A percentile compares a stretch with the other conserved stretches of the same genome.
These are phyloP conservation scores for Sceloporus undulatus DNA, from an alignment of 2,113 vertebrate genomes.

Conservation along the genomic window DNA sequence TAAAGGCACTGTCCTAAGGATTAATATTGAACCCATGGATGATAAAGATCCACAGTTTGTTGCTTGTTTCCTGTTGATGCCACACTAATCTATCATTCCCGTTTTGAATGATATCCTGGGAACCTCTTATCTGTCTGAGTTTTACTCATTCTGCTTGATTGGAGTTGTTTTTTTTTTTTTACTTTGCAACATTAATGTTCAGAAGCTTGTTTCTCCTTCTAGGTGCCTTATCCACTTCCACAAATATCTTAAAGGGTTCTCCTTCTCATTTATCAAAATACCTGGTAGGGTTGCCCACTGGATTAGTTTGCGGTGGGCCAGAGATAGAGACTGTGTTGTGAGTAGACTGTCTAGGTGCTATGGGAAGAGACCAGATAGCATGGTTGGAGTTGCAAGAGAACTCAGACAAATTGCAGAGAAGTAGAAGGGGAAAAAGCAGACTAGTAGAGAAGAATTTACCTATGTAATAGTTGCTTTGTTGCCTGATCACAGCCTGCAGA, in stretches of 20 bases:
- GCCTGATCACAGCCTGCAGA: no score
- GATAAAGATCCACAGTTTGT: neutral
- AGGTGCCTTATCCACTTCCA: neutral
- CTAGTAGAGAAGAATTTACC: no score
- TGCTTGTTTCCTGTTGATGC: neutral
- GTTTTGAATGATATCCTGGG: rapidly evolving
- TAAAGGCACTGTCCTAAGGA: neutral
- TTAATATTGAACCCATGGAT: neutral
- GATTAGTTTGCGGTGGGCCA: no score
- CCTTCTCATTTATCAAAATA: neutral
- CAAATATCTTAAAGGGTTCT: neutral
- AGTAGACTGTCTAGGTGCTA: no score
- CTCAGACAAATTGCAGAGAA: no score
- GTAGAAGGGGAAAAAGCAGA: no score
- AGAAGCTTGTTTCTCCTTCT: neutral
- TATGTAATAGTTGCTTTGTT: no score
- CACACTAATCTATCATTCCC: neutral
- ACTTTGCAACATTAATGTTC: neutral
- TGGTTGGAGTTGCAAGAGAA: no score
- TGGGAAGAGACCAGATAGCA: no score
- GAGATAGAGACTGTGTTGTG: no score
- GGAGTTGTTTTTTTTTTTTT: neutral
- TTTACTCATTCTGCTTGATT: neutral
- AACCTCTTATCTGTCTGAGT: neutral
- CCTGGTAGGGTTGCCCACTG: no score